Base-by-base conservation (phyloP, 2,888 invertebrate genomes). In the Argynnis bischoffii region DNA sequence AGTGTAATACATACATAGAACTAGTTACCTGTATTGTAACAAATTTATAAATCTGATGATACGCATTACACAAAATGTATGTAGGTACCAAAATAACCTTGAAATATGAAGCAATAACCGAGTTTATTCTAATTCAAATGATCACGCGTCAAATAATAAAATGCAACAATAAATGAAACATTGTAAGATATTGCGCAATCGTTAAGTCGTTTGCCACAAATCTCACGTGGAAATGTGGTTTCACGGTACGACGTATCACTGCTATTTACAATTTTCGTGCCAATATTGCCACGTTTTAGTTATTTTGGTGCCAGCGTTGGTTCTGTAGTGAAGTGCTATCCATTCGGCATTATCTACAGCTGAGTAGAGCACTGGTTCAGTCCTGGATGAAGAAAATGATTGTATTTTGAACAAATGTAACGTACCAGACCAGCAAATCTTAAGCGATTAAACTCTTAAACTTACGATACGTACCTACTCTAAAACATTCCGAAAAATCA, bases 241-340 rank as follows among this genome's bases (percentile, higher is more conserved):
- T 66, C 35, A 35, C 51, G 35, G 50, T 50, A 50, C 18, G 15
- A 26, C 14, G 16, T 50, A 31, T 61, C 18, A 50, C 16, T 18
- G 21, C 63, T 67, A 63, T 67, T 67, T 67, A 56, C 63, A 53
- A 41, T 48, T 54, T 64, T 67, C 31, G 8, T 63, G 67, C 67
- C 63, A 67, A 63, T 57, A 63, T 54, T 26, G 18, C 13, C 50
- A 47, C 48, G 57, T 64, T 63, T 54, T n/a, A 48, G n/a, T 48
- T 47, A 46, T 55, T 55, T 57, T 66, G 47, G 54, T 54, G 16
- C 48, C 56, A 57, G 48, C 51, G 21, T 57, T 65, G 21, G 46
- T 11, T 41, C 35, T 41, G 1, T 41, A 41, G 35, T 41, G 35
- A 41, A 41, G 11, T 41, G 35, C 35, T 1, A 8, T 41, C 35